phyloP scores from a whole-genome alignment of 2,113 vertebrate species.

The Rhabdornis inornatus region DNA sequence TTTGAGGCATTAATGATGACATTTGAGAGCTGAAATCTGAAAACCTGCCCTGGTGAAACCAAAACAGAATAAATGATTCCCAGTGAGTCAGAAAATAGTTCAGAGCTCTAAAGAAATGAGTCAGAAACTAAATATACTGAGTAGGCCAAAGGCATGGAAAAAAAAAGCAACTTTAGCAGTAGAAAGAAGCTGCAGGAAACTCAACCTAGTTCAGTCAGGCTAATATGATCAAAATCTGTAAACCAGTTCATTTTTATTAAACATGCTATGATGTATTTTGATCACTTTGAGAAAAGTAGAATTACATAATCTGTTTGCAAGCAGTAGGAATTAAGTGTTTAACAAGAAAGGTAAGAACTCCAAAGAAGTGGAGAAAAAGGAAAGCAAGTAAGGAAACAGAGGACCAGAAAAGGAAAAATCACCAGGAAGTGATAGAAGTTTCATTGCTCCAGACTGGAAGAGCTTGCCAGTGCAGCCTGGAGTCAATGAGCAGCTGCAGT shows the following conservation, averaged over 20 bases:
- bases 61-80: slow-evolving; percentile 66
- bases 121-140: slow-evolving; percentile 75
- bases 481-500: neutral
- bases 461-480: neutral
- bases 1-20: slow-evolving; percentile 45
- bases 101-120: slow-evolving; percentile 69
- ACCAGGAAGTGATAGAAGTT: neutral
- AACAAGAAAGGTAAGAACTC: neutral
- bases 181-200: slow-evolving; percentile 43
- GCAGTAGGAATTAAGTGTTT: neutral
- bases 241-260: neutral
- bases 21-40: slow-evolving; percentile 57
- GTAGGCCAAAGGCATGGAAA: slow-evolving; percentile 33
- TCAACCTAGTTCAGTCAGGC: slow-evolving; percentile 58
- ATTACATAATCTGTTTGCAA: neutral
- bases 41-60: slow-evolving; percentile 51
- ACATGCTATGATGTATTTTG: neutral
- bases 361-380: neutral
- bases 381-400: neutral
- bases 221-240: slow-evolving; percentile 41
- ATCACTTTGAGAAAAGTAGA: neutral
- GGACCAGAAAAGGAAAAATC: neutral
- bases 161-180: neutral
- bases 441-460: neutral
- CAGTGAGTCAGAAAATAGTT: slow-evolving; percentile 66